Base-by-base conservation (phyloP, 2,888 invertebrate genomes). In the Sepiola atlantica region DNA sequence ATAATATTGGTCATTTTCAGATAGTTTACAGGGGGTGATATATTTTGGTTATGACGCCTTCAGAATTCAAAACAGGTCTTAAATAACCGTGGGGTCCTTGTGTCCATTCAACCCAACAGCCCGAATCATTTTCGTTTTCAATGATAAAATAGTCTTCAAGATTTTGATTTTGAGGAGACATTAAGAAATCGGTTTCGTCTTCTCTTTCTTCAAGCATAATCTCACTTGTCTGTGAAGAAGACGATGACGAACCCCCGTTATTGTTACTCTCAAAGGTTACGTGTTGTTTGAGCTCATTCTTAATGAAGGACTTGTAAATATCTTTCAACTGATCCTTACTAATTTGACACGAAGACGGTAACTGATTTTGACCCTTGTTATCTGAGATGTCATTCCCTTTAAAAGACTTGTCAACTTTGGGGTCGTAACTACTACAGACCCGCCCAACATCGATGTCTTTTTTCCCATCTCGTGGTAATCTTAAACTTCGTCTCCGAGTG, bases 51-150 rank as follows among this genome's bases (percentile, higher is more conserved):
- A 91, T 91, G 91, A 45, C 54, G 24, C 91, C 91, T 35, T 54
- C 91, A 91, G 35, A 91, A 91, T 35, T 91, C 54, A 54, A 91
- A 91, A 91, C 8, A 6, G 91, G 91, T 45, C 91, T 91, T n/a
- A 91, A 91, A 91, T 91, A 91, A 35, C 91, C 91, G 32, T 54
- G 21, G 32, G 35, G 35, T 35, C 91, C 91, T 35, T 0, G 24
- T 12, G 28, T 28, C 91, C 91, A 91, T 91, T 91, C 91, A 35
- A 91, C 14, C 28, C 21, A 61, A 61, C 61, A 21, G 21, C 28
- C 61, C 8, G 61, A 61, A 61, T 61, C 28, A 45, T 45, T 45
- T 10, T 24, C 61, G 28, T 61, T 61, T 61, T 61, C 61, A 10
- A 21, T 61, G 8, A 61, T 10, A 24, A 24, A 20, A 61, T 61